Evolutionary conservation across 1,140 invertebrate genomes (phyloP).

Genomic region (Oedothorax gibbosus): DNA sequence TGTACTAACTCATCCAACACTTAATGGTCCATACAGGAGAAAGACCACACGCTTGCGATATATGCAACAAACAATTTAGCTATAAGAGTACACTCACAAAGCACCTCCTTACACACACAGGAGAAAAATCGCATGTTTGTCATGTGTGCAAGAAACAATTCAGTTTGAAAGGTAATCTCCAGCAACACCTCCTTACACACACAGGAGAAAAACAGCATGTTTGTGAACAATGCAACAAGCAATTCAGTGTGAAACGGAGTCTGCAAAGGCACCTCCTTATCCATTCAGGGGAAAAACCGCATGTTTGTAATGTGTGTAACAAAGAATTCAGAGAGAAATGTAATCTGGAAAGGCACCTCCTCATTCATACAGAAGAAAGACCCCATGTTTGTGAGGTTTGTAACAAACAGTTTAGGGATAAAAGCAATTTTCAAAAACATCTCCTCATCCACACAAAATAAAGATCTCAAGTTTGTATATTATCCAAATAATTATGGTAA

Average conservation of each 20-base stretch:
- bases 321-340: no score
- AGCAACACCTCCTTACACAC: slow-evolving; percentile 23
- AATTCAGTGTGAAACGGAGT: background rate
- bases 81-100: background rate
- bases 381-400: no score
- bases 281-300: slow-evolving; percentile 54
- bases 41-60: background rate
- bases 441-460: no score
- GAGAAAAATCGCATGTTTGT: background rate
- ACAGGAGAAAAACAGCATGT: slow-evolving; percentile 13
- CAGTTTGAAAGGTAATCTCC: background rate
- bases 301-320: no score
- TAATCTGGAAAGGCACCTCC: no score
- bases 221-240: slow-evolving; percentile 4
- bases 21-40: slow-evolving; percentile 21
- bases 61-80: slow-evolving; percentile 1
- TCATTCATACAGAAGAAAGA: no score
- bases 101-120: background rate
- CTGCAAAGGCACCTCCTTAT: slow-evolving; percentile 36
- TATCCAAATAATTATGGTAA: no score
- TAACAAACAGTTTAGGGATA: no score
- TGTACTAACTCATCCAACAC: background rate
- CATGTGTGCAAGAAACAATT: no score
- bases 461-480: no score
- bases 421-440: no score